Evolutionary conservation across 2,888 invertebrate species (phyloP).

Genomic region (Maniola hyperantus): DNA sequence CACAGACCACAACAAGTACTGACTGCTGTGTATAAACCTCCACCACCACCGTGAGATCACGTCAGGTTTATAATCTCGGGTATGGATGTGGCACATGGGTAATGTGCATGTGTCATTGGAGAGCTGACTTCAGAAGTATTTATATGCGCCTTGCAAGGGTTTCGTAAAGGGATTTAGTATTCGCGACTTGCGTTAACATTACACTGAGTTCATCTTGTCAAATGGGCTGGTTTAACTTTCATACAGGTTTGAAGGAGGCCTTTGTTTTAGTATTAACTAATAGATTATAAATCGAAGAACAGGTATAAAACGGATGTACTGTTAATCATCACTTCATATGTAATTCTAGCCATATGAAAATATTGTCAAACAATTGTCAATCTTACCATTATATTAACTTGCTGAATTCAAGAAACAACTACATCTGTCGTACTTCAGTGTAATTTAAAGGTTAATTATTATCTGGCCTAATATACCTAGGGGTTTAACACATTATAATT

Average conservation of each 20-base stretch:
- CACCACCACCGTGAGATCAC: not conserved
- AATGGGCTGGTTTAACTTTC: not conserved
- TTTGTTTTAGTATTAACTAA: not conserved
- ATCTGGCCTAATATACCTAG: not conserved
- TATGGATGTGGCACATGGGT: not conserved
- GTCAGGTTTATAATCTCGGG: not conserved
- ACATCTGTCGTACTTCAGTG: not conserved
- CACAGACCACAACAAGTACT: not conserved
- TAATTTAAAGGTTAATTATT: not conserved
- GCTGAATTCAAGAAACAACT: no score
- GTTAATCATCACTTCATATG: not conserved
- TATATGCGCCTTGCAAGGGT: not conserved
- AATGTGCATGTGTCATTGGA: not conserved
- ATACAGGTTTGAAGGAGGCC: not conserved
- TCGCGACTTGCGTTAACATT: not conserved
- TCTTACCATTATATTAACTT: not conserved
- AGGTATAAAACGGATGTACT: not conserved
- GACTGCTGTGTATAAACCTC: not conserved
- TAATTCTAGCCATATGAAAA: not conserved
- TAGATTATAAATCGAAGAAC: not conserved
- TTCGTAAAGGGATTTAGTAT: not conserved
- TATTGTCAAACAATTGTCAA: not conserved
- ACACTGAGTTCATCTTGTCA: not conserved
- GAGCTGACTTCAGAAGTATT: constrained; percentile 5
- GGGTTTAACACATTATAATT: not conserved